Base-by-base conservation (phyloP, 1,140 invertebrate genomes). In the Halictus rubicundus region DNA sequence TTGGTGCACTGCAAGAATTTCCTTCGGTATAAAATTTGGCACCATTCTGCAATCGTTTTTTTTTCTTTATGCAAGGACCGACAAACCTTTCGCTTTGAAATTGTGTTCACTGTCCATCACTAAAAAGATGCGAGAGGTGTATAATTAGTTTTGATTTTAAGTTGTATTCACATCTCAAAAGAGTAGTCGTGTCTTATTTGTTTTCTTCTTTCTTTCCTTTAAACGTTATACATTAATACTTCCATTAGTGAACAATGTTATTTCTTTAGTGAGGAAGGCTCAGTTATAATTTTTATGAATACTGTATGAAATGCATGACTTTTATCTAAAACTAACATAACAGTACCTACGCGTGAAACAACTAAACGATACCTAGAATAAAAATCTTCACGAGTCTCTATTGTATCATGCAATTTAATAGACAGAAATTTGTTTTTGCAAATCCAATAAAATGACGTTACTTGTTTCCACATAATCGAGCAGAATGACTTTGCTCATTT, bases 21-120 rank as follows among this genome's bases (percentile, higher is more conserved):
- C 57, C 78, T 81, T 87, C 52, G 63, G 70, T 88, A 88, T 64
- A 88, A 86, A 87, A 86, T 88, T 88, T 88, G 87, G 87, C 87
- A 88, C 87, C 84, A 37, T 75, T 73, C 69, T 72, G 27, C 39
- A 60, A 61, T 10, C 23, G 10, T 79, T 65, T n/a, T 60, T 68
- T 23, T 39, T 52, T 61, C 19, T 65, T 59, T 64, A 68, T 21
- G 54, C 32, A 32, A 46, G 19, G 46, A 77, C 61, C 65, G 49
- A 61, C 42, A 69, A 65, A 42, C 64, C 32, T 68, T 25, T 70
- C 37, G 63, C 72, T 23, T 63, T 42, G 32, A 69, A 32, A 59
- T 74, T 19, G 14, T 46, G 14, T 68, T 25, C 27, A 32, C 57
- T 74, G 37, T 69, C 49, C 25, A 23, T 64, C 59, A 19, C 61